These are phyloP conservation scores for Poeciliopsis retropinna DNA, from an alignment of 2,113 vertebrate genomes.

Conservation along the genomic window DNA sequence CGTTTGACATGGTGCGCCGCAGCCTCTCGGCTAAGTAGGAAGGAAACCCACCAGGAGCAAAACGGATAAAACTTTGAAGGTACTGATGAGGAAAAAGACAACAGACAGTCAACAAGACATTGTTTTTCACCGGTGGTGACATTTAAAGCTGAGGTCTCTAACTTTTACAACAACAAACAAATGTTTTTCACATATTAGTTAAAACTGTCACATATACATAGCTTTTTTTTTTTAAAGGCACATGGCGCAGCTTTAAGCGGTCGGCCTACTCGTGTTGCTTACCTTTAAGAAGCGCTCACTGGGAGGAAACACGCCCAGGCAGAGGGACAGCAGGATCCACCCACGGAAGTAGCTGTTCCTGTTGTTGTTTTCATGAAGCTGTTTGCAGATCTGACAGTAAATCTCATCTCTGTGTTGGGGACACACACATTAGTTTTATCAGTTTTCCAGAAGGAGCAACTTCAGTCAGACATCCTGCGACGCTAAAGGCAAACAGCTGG, in stretches of 20 bases:
- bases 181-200: too few species aligned
- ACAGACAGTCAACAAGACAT: not conserved
- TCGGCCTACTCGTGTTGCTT: not conserved
- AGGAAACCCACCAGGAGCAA: constrained; percentile 82
- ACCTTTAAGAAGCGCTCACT: constrained; percentile 89
- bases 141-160: too few species aligned
- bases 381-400: constrained; percentile 99
- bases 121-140: not conserved
- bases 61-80: constrained; percentile 90
- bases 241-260: too few species aligned
- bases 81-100: constrained; percentile 77
- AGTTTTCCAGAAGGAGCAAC: not conserved
- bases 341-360: constrained; percentile 87
- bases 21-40: constrained; percentile 89
- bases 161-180: too few species aligned
- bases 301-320: constrained; percentile 92
- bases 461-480: not conserved
- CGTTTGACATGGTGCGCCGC: constrained; percentile 85
- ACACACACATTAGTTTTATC: not conserved
- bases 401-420: constrained; percentile 89
- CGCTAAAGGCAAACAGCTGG: not conserved
- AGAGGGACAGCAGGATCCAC: constrained; percentile 95
- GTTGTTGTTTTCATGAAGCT: constrained; percentile 88
- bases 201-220: too few species aligned
- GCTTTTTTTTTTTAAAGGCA: too few species aligned